These are phyloP conservation scores for Caiman crocodilus DNA, from an alignment of 2,797 vertebrate species.

Conservation along the genomic window DNA sequence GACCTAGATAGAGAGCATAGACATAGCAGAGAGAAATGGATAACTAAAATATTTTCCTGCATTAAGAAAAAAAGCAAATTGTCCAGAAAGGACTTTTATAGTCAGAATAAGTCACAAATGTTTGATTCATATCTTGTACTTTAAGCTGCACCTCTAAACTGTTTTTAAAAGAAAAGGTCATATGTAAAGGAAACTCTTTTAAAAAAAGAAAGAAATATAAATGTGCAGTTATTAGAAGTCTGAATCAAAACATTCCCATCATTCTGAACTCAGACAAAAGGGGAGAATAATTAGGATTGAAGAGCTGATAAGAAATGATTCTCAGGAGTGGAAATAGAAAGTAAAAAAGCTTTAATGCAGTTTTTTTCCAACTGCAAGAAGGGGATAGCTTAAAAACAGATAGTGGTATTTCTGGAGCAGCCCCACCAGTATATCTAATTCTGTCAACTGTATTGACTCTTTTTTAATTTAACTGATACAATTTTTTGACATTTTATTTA, in stretches of 20 bases:
- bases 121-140: background rate
- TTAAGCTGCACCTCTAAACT: background rate
- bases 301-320: constrained; percentile 57
- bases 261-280: constrained; percentile 23
- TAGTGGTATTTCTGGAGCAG: background rate
- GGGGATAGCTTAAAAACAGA: constrained; percentile 10
- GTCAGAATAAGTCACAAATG: background rate
- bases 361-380: constrained; percentile 30
- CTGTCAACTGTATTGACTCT: constrained; percentile 39
- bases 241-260: constrained; percentile 33
- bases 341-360: constrained; percentile 41
- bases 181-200: background rate
- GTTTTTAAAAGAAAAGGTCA: constrained; percentile 32
- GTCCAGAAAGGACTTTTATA: background rate
- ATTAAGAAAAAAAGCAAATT: background rate
- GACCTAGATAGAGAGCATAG: background rate
- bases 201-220: background rate
- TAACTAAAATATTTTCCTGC: background rate
- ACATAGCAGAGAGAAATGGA: background rate
- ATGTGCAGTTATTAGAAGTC: background rate
- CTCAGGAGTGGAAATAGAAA: constrained; percentile 50
- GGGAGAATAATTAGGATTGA: constrained; percentile 57
- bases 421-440: constrained; percentile 30
- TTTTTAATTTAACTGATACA: constrained; percentile 75
- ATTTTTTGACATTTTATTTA: constrained; percentile 81